These are phyloP conservation scores for Malacosoma neustria DNA, from an alignment of 2,888 invertebrate genomes.

Conservation along the genomic window DNA sequence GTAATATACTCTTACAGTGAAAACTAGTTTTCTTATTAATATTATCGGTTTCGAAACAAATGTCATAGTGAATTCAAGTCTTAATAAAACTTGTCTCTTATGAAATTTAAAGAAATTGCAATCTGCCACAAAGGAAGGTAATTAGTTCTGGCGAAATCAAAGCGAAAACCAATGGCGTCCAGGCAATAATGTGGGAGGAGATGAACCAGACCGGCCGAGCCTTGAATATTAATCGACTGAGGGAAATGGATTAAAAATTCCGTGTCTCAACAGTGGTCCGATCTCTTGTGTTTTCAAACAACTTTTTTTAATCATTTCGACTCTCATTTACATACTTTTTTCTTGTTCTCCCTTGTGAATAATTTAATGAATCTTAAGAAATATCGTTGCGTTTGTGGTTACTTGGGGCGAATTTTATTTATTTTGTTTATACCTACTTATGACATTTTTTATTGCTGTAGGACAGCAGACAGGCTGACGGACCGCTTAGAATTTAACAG, in stretches of 20 bases:
- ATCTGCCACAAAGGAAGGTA: slow-evolving; percentile 53
- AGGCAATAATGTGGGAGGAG: slow-evolving; percentile 68
- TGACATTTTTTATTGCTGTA: no score
- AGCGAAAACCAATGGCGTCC: slow-evolving; percentile 51
- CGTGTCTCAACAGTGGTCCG: slow-evolving; percentile 52
- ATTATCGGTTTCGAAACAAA: no score
- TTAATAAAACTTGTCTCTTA: no score
- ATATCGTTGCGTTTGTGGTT: slow-evolving; percentile 36
- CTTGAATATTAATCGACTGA: slow-evolving; percentile 73
- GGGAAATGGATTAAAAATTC: slow-evolving; percentile 76
- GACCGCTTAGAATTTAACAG: no score
- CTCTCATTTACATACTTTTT: slow-evolving; percentile 64
- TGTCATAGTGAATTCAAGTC: no score
- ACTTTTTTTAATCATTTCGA: slow-evolving; percentile 65
- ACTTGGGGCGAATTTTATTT: not conserved
- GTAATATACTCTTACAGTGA: no score
- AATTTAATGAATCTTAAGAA: slow-evolving; percentile 69
- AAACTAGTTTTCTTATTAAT: no score
- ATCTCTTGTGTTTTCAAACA: slow-evolving; percentile 66
- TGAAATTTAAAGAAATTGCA: slow-evolving; percentile 21
- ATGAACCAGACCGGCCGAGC: slow-evolving; percentile 72
- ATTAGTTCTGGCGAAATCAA: slow-evolving; percentile 65
- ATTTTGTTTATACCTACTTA: no score
- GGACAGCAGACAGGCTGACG: no score
- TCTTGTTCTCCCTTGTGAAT: slow-evolving; percentile 63